phyloP scores from a whole-genome alignment of 2,888 invertebrate species.

The Strigamia maritima region DNA sequence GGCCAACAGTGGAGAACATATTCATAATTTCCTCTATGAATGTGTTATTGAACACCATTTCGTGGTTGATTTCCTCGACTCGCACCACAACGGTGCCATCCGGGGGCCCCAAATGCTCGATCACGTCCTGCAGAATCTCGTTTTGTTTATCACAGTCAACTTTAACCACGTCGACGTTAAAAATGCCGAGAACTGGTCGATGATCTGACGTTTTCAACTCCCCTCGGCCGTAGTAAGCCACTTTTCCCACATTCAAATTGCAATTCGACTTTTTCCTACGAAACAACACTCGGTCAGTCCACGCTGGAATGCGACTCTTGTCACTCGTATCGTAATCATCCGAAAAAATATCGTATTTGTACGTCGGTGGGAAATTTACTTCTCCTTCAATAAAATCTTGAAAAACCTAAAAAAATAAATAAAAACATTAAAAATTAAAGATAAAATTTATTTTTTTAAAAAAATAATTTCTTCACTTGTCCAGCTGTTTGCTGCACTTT shows the following conservation, averaged over 20 bases:
- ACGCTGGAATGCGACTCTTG: slow-evolving; percentile 93
- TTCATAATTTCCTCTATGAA: slow-evolving; percentile 75
- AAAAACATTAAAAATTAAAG: not conserved
- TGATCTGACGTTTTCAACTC: slow-evolving; percentile 97
- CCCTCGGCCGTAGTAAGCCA: slow-evolving; percentile 85
- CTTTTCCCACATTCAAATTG: slow-evolving; percentile 67
- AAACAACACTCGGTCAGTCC: slow-evolving; percentile 98
- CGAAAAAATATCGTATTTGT: slow-evolving; percentile 97
- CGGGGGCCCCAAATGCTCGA: slow-evolving; percentile 84
- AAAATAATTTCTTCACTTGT: slow-evolving; percentile 47
- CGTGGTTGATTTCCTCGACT: slow-evolving; percentile 51
- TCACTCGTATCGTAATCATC: slow-evolving; percentile 99
- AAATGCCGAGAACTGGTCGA: slow-evolving; percentile 83
- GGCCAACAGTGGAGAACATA: slow-evolving; percentile 78
- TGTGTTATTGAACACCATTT: slow-evolving; percentile 72
- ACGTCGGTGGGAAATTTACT: slow-evolving; percentile 90
- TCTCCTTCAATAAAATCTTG: slow-evolving; percentile 89
- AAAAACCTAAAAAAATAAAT: slow-evolving; percentile 63
- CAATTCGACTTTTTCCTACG: slow-evolving; percentile 63
- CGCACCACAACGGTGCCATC: slow-evolving; percentile 87
- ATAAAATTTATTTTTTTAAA: not conserved
- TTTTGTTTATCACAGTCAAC: slow-evolving; percentile 74
- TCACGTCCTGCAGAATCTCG: slow-evolving; percentile 77
- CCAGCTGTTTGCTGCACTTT: slow-evolving; percentile 56
- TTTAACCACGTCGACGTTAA: slow-evolving; percentile 80